These are phyloP conservation scores for Drosophila prolongata DNA, from an alignment of 2,888 invertebrate species.

Conservation along the genomic window DNA sequence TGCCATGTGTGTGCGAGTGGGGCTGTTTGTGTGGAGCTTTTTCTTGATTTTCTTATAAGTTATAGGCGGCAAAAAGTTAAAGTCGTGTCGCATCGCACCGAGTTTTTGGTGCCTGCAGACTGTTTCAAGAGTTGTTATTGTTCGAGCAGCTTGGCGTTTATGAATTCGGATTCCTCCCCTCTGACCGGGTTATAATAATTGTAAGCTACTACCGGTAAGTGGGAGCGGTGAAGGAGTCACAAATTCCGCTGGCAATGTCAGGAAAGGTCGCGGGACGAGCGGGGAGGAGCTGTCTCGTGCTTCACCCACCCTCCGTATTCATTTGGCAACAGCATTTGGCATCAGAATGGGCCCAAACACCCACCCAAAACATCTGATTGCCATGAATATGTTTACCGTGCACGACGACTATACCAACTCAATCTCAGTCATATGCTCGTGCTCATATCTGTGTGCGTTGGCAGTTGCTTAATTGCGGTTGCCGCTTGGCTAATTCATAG, in stretches of 20 bases:
- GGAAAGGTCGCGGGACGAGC: conserved; percentile 33
- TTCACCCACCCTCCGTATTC: background rate
- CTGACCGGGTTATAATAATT: conserved; percentile 46
- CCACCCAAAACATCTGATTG: conserved; percentile 36
- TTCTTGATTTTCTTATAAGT: conserved; percentile 55
- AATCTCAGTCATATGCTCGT: conserved; percentile 26
- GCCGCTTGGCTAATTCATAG: conserved; percentile 42
- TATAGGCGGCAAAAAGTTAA: conserved; percentile 64
- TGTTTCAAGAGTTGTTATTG: conserved; percentile 46
- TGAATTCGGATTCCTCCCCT: conserved; percentile 36
- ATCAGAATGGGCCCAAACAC: conserved; percentile 9
- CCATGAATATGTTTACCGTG: conserved; percentile 26
- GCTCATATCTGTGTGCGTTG: conserved; percentile 10
- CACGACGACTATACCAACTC: conserved; percentile 3
- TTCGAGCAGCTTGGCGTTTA: conserved; percentile 42
- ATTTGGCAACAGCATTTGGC: conserved; percentile 8
- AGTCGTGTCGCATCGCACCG: conserved; percentile 51
- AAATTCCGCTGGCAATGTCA: conserved; percentile 42
- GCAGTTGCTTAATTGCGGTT: conserved; percentile 35
- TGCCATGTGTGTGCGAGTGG: conserved; percentile 32
- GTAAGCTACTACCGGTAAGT: conserved; percentile 31
- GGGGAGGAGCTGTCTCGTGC: background rate
- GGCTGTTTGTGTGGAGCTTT: conserved; percentile 52
- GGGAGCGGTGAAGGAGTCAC: conserved; percentile 25
- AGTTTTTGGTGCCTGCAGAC: conserved; percentile 40